Percentiles rank a stretch among this genome's conserved stretches.
phyloP scores from a whole-genome alignment of 2,113 vertebrate genomes.

The Salvelinus namaycush region DNA sequence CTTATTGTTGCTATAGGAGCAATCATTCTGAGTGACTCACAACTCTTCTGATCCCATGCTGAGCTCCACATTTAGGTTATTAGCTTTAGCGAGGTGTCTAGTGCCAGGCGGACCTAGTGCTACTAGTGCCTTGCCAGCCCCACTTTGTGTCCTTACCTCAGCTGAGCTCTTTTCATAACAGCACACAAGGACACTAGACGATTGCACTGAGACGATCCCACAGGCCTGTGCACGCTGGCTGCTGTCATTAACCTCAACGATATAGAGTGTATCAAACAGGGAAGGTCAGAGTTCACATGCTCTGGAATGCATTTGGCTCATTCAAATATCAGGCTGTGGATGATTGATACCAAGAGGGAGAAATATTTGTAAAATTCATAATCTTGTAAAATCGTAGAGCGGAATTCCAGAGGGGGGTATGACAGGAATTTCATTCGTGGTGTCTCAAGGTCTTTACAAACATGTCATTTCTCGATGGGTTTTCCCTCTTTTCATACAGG shows the following conservation, averaged over 20 bases:
- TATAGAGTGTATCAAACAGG: neutral
- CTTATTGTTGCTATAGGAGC: slow-evolving; percentile 19
- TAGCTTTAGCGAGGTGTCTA: slow-evolving; percentile 48
- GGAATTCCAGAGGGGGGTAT: neutral
- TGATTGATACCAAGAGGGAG: slow-evolving; percentile 8
- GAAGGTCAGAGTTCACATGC: neutral
- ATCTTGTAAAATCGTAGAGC: slow-evolving; percentile 5
- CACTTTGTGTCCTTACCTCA: slow-evolving; percentile 15
- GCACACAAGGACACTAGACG: slow-evolving; percentile 6
- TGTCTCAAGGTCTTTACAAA: slow-evolving; percentile 18
- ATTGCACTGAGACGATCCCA: neutral
- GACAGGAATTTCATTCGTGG: slow-evolving; percentile 7
- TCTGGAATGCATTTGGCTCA: neutral
- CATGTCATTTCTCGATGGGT: slow-evolving; percentile 22
- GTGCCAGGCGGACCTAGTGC: slow-evolving; percentile 14
- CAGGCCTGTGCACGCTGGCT: neutral
- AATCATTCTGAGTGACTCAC: slow-evolving; percentile 41
- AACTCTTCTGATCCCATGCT: slow-evolving; percentile 16
- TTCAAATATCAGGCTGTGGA: neutral
- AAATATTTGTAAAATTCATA: slow-evolving; percentile 31
- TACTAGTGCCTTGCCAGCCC: slow-evolving; percentile 29
- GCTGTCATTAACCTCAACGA: neutral
- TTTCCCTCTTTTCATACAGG: slow-evolving; percentile 33
- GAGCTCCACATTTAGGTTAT: slow-evolving; percentile 40
- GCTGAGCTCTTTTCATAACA: slow-evolving; percentile 9